phyloP scores from a whole-genome alignment of 2,797 vertebrate species.

The Choloepus didactylus region DNA sequence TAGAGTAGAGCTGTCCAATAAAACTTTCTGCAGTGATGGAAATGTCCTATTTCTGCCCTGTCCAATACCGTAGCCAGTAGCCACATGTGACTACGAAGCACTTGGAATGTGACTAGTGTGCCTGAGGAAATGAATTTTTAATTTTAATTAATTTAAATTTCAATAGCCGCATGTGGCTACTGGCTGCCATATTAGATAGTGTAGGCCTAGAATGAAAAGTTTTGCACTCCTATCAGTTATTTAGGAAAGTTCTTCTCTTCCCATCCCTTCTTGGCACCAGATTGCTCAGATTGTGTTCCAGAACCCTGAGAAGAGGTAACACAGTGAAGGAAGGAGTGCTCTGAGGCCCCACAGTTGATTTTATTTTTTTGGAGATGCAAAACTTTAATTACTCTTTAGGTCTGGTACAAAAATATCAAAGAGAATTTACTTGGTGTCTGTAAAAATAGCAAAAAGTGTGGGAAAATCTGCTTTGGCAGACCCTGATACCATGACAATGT shows the following conservation, averaged over 20 bases:
- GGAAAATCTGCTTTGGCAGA: no score
- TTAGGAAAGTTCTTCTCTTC: neutral
- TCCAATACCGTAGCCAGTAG: neutral
- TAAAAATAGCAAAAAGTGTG: no score
- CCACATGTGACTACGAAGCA: neutral
- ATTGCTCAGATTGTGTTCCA: neutral
- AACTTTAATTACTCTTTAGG: no score
- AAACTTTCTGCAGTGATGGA: neutral
- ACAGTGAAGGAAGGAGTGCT: neutral
- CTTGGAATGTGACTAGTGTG: neutral
- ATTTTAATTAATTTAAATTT: neutral
- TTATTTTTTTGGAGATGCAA: no score
- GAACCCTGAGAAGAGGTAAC: neutral
- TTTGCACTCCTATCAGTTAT: neutral
- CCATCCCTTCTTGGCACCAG: neutral
- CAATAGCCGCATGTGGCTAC: neutral
- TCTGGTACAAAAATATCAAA: no score
- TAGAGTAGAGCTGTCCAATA: neutral
- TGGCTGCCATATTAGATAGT: neutral
- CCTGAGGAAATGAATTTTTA: neutral
- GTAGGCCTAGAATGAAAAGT: neutral
- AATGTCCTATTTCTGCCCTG: neutral
- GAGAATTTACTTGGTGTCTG: no score
- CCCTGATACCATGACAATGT: no score
- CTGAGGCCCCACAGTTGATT: neutral